Evolutionary conservation across 1,140 invertebrate species (phyloP).

Genomic region (Condylostylus longicornis): DNA sequence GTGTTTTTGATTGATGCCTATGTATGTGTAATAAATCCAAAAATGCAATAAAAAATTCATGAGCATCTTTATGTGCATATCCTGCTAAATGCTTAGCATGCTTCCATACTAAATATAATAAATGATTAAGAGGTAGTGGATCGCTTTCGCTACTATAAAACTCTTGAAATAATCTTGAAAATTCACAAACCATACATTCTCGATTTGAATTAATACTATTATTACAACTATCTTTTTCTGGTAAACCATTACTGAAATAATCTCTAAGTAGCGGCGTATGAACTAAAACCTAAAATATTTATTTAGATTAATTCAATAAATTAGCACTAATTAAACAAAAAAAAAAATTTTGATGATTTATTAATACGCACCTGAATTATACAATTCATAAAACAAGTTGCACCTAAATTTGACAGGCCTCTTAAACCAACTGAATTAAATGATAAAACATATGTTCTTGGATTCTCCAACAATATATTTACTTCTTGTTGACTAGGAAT

Average conservation of each 20-base stretch:
- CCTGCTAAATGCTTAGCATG: conserved; percentile 89
- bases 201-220: conserved; percentile 42
- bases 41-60: conserved; percentile 95
- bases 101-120: conserved; percentile 91
- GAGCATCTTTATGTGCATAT: conserved; percentile 96
- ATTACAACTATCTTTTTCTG: conserved; percentile 80
- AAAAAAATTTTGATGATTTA: neutral
- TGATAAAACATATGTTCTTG: conserved; percentile 61
- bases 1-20: conserved; percentile 32
- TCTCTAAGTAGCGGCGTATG: conserved; percentile 89
- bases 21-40: conserved; percentile 72
- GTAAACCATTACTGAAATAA: conserved; percentile 91
- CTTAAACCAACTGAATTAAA: conserved; percentile 77
- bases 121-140: conserved; percentile 72
- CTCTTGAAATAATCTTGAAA: conserved; percentile 73
- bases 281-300: conserved; percentile 52
- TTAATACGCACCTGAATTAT: conserved; percentile 63
- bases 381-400: conserved; percentile 98
- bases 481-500: conserved; percentile 60
- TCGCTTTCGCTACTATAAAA: conserved; percentile 84
- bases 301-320: conserved; percentile 1
- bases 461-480: conserved; percentile 50
- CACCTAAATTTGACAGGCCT: conserved; percentile 91
- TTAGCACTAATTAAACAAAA: conserved; percentile 1
- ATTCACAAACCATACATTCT: conserved; percentile 84